Evolutionary conservation across 2,113 vertebrate genomes (phyloP).

Genomic region (Triplophysa rosa): DNA sequence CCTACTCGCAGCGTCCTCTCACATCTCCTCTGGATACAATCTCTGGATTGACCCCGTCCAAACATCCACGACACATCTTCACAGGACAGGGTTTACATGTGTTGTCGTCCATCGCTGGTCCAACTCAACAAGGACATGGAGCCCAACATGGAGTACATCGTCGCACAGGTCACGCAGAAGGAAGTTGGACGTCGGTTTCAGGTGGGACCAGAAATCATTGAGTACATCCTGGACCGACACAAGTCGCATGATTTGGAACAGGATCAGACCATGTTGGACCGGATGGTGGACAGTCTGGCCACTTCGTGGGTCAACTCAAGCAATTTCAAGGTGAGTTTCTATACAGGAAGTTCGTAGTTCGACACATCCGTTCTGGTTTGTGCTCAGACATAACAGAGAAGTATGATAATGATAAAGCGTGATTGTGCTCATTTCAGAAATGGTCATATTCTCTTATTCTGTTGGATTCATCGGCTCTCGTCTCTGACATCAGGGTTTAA

Average conservation of each 20-base stretch:
- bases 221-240: slow-evolving; percentile 85
- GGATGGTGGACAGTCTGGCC: slow-evolving; percentile 89
- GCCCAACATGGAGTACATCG: slow-evolving; percentile 85
- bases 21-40: neutral
- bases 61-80: neutral
- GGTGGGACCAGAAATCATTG: slow-evolving; percentile 88
- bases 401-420: neutral
- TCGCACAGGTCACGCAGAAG: slow-evolving; percentile 90
- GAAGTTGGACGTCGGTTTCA: slow-evolving; percentile 90
- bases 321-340: slow-evolving; percentile 90
- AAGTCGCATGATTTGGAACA: slow-evolving; percentile 86
- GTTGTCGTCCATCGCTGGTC: slow-evolving; percentile 12
- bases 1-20: neutral
- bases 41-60: neutral
- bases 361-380: neutral
- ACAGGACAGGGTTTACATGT: slow-evolving; percentile 4
- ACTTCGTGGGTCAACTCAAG: slow-evolving; percentile 96
- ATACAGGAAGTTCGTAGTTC: neutral
- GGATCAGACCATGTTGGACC: slow-evolving; percentile 90
- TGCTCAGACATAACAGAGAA: no score
- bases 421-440: neutral
- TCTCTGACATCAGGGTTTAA: neutral
- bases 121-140: slow-evolving; percentile 74
- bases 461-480: neutral
- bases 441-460: neutral